Base-by-base conservation (phyloP, 2,797 vertebrate species). In the Sebastes melanostomus region DNA sequence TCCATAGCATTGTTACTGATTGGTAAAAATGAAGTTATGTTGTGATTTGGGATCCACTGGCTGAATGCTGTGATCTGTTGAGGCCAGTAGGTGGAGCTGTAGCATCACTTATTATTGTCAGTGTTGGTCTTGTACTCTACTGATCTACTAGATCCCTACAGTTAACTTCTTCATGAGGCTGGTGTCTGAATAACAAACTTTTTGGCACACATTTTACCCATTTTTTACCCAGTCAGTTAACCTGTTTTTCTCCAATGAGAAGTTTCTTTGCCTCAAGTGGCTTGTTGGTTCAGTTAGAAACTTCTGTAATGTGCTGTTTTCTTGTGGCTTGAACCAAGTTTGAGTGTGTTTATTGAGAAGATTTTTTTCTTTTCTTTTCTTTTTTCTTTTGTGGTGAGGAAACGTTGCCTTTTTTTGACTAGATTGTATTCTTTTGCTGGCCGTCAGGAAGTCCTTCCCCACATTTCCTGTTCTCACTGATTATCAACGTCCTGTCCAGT, bases 401-500 rank as follows among this genome's bases (percentile, higher is more conserved):
- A 86, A 86, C 75, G 70, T 75, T 86, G 76, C 76, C 69, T 85
- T 88, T 91, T 92, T 92, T 92, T 8, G 72, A 77, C 42, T 82
- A 69, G 80, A 85, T 86, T 90, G 85, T 92, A 78, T 95, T 94
- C 85, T 95, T 94, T 91, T 92, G 92, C 92, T 90, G 91, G 84
- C 88, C 80, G 88, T 84, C 94, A 95, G 93, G 95, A 96, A 95
- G 93, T 95, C 94, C 94, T 95, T 93, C 94, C 93, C 91, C 73
- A 88, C 88, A 87, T 94, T 95, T 95, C 96, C 95, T 96, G 93
- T 94, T 95, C 94, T 94, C 92, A 90, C 92, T 94, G 94, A 96
- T 94, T 95, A 94, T 95, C 94, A 93, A 89, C 92, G 94, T 97
- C 96, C 96, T 97, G 95, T 93, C 87, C 90, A 94, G 92, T 91